These are phyloP conservation scores for Muricea muricata DNA, from an alignment of 92 coral and sea anemone species.

Conservation along the genomic window DNA sequence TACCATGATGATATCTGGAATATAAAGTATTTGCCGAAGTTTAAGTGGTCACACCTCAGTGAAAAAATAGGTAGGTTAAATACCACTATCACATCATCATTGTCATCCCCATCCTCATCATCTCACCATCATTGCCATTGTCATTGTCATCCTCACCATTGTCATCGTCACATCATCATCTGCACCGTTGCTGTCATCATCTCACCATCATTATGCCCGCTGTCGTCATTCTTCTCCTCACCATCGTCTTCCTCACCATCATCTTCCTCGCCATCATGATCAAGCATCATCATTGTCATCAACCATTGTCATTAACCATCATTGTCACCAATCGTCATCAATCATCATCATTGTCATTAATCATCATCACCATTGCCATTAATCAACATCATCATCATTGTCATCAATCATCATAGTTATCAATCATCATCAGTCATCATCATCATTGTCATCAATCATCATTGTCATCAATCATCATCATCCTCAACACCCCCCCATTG, in stretches of 20 bases:
- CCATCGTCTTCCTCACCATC: not conserved
- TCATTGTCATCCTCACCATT: not conserved
- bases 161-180: too few relatives aligned
- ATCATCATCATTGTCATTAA: too few relatives aligned
- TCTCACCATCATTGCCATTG: not conserved
- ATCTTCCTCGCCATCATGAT: too few relatives aligned
- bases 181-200: not conserved
- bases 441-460: too few relatives aligned
- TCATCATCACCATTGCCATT: too few relatives aligned
- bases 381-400: too few relatives aligned
- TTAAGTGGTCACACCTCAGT: slow-evolving; percentile 91
- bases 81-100: not conserved
- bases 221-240: not conserved
- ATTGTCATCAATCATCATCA: too few relatives aligned
- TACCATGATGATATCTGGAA: slow-evolving; percentile 99
- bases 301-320: too few relatives aligned
- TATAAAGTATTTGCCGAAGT: slow-evolving; percentile 88
- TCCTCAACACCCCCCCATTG: too few relatives aligned
- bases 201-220: not conserved
- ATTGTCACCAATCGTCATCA: too few relatives aligned
- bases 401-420: not conserved
- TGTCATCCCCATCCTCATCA: not conserved
- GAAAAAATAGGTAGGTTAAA: slow-evolving; percentile 87
- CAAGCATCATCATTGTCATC: too few relatives aligned
- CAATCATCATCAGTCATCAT: too few relatives aligned